Evolutionary conservation across 1,140 invertebrate genomes (phyloP), one percentile per base, ranked within the genome.

Genomic region (Pygmarrhopalites habei): DNA sequence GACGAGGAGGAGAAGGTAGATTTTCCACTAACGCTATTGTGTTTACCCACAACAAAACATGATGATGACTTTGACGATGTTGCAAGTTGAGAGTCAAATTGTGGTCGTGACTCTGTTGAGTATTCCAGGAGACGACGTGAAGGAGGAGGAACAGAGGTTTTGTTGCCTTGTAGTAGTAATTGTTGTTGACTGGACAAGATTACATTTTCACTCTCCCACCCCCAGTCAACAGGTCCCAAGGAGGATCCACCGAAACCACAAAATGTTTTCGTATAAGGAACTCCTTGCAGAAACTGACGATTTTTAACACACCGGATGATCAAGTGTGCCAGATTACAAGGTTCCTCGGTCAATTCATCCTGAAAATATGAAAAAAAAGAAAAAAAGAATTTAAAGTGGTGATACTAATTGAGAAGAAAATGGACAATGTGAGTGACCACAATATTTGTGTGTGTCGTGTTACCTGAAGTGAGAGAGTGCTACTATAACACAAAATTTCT

Each of bases 401-500:
- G n/a, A n/a, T n/a, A n/a, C n/a, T n/a, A n/a, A n/a, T n/a, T n/a
- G n/a, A n/a, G n/a, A n/a, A n/a, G n/a, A n/a, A n/a, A n/a, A n/a
- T n/a, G n/a, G n/a, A n/a, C n/a, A n/a, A n/a, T n/a, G n/a, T n/a
- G n/a, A n/a, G n/a, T n/a, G n/a, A n/a, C n/a, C n/a, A n/a, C n/a
- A n/a, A n/a, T n/a, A n/a, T n/a, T n/a, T n/a, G n/a, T n/a, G n/a
- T n/a, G n/a, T n/a, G n/a, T n/a, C n/a, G n/a, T n/a, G n/a, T n/a
- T n/a, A 35, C 32, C 76, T 92, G 89, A 61, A 92, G 77, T 28
- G 89, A 88, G 66, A 92, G 77, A 32, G 90, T 92, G 58, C 88
- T 92, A 1, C 89, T 89, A 76, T 93, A 92, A 75, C 89, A 92
- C 30, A 92, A 74, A 3, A 91, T 88, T 77, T 92, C 90, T 74